Conservation (phyloP, 2,113 vertebrate genomes). For the Regulus satrapa region DNA sequence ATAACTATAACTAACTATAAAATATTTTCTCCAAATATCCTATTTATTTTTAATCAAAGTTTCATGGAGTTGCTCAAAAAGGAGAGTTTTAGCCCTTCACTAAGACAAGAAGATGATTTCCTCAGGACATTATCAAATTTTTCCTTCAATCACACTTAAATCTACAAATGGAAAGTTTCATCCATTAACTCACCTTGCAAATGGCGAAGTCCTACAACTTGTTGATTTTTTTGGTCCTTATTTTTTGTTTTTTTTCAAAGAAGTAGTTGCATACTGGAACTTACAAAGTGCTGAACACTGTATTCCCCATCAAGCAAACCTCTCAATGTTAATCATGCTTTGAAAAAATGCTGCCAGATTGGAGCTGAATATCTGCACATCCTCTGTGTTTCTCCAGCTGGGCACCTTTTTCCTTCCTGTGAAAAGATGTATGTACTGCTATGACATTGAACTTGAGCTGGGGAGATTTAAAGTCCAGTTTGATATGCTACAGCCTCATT, state of each 20-base stretch:
- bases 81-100: background rate
- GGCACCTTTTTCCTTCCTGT: background rate
- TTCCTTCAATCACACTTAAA: background rate
- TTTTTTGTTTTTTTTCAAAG: background rate
- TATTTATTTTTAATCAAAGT: background rate
- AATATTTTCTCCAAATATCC: background rate
- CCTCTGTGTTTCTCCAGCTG: conserved; percentile 24
- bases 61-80: background rate
- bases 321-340: conserved; percentile 25
- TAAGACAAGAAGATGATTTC: background rate
- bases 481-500: background rate
- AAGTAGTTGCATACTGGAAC: background rate
- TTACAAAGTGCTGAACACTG: background rate
- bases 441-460: background rate
- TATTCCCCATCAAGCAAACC: background rate
- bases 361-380: conserved; percentile 12
- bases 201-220: background rate
- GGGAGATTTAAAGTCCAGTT: background rate
- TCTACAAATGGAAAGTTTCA: background rate
- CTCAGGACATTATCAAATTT: background rate
- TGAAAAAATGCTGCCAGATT: conserved; percentile 27
- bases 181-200: background rate
- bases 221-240: background rate
- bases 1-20: too few species aligned
- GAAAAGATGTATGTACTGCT: background rate